These are phyloP conservation scores for Syngnathus acus DNA, from an alignment of 2,797 vertebrate species.

Conservation along the genomic window DNA sequence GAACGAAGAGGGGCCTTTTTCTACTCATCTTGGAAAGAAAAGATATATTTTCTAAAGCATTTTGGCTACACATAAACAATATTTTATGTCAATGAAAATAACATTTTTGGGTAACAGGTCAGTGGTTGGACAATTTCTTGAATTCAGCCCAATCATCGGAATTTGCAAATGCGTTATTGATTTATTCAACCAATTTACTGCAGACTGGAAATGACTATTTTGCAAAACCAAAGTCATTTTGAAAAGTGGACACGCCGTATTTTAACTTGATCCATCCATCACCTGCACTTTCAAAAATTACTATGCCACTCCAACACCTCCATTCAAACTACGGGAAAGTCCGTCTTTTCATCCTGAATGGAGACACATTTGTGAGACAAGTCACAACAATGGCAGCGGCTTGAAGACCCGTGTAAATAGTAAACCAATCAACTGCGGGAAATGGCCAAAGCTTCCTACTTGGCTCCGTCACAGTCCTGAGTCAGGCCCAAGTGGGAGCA, in stretches of 20 bases:
- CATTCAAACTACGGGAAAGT: constrained; percentile 4
- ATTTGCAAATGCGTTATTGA: too few relatives aligned
- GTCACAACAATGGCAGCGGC: background rate
- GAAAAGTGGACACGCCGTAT: background rate
- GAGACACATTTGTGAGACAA: background rate
- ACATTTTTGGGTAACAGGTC: too few relatives aligned
- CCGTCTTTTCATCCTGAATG: background rate
- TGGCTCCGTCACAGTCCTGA: background rate
- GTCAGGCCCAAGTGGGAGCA: constrained; percentile 4
- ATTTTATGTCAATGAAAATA: too few relatives aligned
- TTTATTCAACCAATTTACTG: too few relatives aligned
- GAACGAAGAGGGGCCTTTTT: background rate
- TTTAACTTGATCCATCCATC: background rate
- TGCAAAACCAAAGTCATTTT: background rate
- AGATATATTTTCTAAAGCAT: background rate
- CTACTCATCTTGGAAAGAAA: background rate
- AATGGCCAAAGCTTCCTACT: background rate
- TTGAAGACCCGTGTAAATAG: background rate
- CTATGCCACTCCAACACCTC: background rate
- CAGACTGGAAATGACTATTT: too few relatives aligned
- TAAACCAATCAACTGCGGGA: background rate
- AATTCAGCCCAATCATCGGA: too few relatives aligned
- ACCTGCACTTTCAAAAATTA: background rate
- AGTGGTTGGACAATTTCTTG: too few relatives aligned
- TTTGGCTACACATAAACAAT: background rate